Base-by-base conservation (phyloP, 2,113 vertebrate genomes). In the Pseudorectes ferrugineus region DNA sequence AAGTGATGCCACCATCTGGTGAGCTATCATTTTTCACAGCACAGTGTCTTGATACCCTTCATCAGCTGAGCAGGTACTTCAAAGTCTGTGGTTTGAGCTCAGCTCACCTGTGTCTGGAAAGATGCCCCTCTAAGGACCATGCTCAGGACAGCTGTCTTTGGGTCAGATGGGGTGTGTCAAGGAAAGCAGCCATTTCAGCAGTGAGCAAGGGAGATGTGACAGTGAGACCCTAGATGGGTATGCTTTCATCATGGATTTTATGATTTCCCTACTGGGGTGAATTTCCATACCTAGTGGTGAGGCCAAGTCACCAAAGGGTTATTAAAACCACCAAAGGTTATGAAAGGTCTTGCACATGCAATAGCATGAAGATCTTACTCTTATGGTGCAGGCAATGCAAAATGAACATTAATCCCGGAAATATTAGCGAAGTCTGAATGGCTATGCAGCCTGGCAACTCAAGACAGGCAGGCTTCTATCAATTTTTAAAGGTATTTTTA, bases 1-100 rank as follows among this genome's bases (percentile, higher is more conserved):
- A 81, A 85, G 29, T 43, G 62, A 87, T 73, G 84, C 58, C 87
- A 95, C 70, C 86, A 78, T 63, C 89, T 92, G 78, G 70, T 57
- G 31, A 82, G 20, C 13, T 66, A 66, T 31, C 29, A 61, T 65
- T 84, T 87, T 91, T 82, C 70, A 58, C 57, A 82, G 33, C 10
- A 72, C 8, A 71, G 24, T 61, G 17, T 84, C 57, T 42, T 26
- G 11, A 86, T 52, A 78, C 14, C 2, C 4, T 28, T 43, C 57
- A 81, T 9, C 49, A 67, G 28, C n/a, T 54, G 22, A 85, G 23
- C 7, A 54, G 21, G 25, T 20, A 25, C 38, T 77, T 90, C 59
- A 81, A 70, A 68, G 46, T 11, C 74, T 51, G 8, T 26, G 10
- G 25, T 59, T 78, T 55, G 17, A 61, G 40, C 12, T 75, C 68